A percentile compares a stretch with the other conserved stretches of the same genome.
Conservation (phyloP, 2,113 vertebrate genomes). For the Theristicus caerulescens region DNA sequence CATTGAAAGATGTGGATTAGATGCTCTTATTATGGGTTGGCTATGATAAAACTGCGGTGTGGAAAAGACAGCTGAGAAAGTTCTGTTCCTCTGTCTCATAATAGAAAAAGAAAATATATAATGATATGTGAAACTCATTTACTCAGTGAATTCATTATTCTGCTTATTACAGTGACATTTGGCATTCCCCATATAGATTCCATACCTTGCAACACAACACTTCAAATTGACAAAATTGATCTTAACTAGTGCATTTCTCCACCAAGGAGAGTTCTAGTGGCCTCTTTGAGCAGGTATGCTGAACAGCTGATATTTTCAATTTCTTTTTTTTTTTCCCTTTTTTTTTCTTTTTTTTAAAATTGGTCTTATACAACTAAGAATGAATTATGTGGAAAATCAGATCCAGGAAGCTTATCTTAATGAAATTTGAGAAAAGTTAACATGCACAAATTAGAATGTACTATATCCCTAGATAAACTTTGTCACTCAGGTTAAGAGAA, state of each 20-base stretch:
- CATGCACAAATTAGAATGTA: not conserved
- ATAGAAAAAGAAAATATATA: not conserved
- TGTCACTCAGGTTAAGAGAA: not conserved
- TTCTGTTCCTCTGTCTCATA: not conserved
- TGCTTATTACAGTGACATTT: not conserved
- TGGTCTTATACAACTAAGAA: not conserved
- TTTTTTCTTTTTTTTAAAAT: not conserved
- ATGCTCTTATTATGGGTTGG: not conserved
- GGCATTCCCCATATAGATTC: not conserved
- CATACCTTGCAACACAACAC: not conserved
- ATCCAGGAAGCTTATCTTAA: not conserved
- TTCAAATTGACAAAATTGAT: not conserved
- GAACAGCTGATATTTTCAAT: not conserved
- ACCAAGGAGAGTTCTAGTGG: not conserved
- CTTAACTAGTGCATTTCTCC: not conserved
- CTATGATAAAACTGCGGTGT: not conserved
- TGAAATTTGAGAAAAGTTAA: not conserved
- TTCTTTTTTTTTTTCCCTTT: not conserved
- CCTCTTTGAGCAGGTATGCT: not conserved
- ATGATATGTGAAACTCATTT: not conserved
- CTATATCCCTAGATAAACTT: not conserved
- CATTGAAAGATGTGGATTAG: not conserved
- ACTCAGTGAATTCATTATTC: not conserved
- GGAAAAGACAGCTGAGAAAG: not conserved
- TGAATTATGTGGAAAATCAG: not conserved